Percentiles rank a stretch among this genome's conserved stretches.
These are phyloP conservation scores for Heloderma charlesbogerti DNA, from an alignment of 2,113 vertebrate genomes.

Conservation along the genomic window DNA sequence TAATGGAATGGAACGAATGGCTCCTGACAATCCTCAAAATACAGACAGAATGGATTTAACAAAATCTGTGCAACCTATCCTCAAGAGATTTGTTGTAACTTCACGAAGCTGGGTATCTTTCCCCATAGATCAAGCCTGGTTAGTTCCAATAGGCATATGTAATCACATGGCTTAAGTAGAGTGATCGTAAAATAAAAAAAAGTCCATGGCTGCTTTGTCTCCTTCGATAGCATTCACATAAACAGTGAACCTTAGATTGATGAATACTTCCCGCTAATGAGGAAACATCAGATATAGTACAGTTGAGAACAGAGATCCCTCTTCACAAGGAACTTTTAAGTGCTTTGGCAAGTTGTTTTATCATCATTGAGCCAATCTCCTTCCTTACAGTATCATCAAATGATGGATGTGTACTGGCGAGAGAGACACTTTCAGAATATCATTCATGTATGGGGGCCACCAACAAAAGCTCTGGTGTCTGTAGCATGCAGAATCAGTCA, in stretches of 20 bases:
- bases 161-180: rapidly evolving
- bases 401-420: neutral
- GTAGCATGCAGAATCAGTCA: neutral
- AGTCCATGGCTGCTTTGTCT: neutral
- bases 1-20: too few species aligned
- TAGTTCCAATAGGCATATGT: neutral
- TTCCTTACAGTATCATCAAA: neutral
- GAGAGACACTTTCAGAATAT: neutral
- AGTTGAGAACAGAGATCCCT: neutral
- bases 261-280: constrained; percentile 1
- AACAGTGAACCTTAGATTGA: neutral
- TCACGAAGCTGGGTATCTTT: neutral
- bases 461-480: neutral
- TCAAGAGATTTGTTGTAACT: neutral
- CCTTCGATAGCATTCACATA: neutral
- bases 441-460: neutral
- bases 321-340: neutral
- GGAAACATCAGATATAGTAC: constrained; percentile 17
- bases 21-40: neutral
- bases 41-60: neutral
- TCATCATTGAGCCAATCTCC: neutral
- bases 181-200: neutral
- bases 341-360: neutral
- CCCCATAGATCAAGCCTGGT: neutral
- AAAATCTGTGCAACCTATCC: too few species aligned